Evolutionary conservation across 1,140 invertebrate species (phyloP).

Genomic region (Drosophila melanogaster): Release_6_plus_ISO1_MT NT_037436.4:12829001-12829500

Average conservation of each 20-base stretch:
- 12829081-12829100: not conserved
- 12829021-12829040: too few relatives aligned
- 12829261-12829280: too few relatives aligned
- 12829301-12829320: too few relatives aligned
- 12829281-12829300: too few relatives aligned
- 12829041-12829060: too few relatives aligned
- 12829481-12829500: constrained; percentile 17
- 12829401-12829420: not conserved
- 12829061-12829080: not conserved
- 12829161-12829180: not conserved
- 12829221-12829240: too few relatives aligned
- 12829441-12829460: constrained; percentile 32
- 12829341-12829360: not conserved
- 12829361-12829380: not conserved
- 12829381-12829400: not conserved
- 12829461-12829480: constrained; percentile 23
- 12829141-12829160: not conserved
- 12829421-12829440: constrained; percentile 15
- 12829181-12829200: too few relatives aligned
- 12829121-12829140: not conserved
- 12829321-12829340: not conserved
- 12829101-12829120: not conserved
- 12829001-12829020: too few relatives aligned
- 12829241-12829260: too few relatives aligned
- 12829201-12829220: too few relatives aligned